Evolutionary conservation across 64 coral and sea anemone genomes (phyloP).

Genomic region (Stichodactyla helianthus): DNA sequence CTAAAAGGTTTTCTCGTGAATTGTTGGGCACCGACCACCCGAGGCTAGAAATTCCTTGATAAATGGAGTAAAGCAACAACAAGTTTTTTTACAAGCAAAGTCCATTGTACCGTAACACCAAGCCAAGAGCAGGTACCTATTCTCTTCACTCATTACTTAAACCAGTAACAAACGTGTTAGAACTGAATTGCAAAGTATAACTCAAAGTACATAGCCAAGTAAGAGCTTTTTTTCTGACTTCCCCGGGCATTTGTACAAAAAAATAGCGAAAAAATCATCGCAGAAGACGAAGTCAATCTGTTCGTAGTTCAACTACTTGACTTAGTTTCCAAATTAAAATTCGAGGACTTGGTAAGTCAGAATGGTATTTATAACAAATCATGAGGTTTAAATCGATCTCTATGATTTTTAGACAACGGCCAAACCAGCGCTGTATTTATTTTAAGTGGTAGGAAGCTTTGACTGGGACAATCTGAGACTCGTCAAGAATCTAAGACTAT

Average conservation of each 20-base stretch:
- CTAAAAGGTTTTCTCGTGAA: background rate
- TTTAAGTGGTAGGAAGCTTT: background rate
- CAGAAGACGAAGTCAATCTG: background rate
- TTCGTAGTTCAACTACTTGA: background rate
- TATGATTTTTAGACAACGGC: background rate
- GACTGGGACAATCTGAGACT: background rate
- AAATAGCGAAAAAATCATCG: background rate
- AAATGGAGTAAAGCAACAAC: background rate
- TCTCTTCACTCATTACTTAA: background rate
- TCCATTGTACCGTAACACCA: background rate
- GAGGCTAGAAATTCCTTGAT: background rate
- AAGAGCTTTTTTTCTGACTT: background rate
- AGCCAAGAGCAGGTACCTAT: background rate
- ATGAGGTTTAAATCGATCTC: background rate
- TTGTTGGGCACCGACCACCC: background rate
- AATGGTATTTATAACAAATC: background rate
- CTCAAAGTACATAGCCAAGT: conserved; percentile 10
- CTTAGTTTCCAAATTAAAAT: background rate
- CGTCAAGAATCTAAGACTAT: background rate
- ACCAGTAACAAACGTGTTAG: conserved; percentile 11
- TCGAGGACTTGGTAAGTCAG: background rate
- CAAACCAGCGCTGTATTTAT: background rate
- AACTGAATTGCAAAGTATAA: background rate
- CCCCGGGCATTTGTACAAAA: background rate
- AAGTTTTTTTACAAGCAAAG: background rate